These are phyloP conservation scores for Pampusana beccarii DNA, from an alignment of 2,113 vertebrate genomes.

Conservation along the genomic window DNA sequence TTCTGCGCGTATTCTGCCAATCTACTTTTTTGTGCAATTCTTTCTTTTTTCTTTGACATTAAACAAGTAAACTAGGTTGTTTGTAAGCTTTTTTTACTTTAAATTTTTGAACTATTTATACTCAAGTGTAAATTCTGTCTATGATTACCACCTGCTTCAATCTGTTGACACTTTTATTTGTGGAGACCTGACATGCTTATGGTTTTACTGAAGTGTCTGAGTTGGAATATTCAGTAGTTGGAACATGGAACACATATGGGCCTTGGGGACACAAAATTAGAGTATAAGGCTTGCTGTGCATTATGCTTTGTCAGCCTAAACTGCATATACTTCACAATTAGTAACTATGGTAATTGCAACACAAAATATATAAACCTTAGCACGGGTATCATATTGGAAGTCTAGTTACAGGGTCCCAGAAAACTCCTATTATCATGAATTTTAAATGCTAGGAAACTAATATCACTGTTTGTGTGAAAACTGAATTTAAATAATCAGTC, in stretches of 20 bases:
- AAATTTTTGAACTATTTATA: background rate
- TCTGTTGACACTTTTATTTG: background rate
- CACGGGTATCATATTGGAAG: background rate
- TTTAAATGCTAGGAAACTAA: background rate
- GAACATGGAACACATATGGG: background rate
- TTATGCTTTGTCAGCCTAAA: background rate
- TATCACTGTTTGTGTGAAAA: background rate
- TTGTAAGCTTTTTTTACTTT: background rate
- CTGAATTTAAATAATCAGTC: background rate
- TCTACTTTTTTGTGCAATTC: background rate
- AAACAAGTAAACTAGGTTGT: background rate
- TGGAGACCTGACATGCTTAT: background rate
- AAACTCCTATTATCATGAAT: background rate
- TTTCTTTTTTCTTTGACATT: background rate
- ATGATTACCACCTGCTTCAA: background rate
- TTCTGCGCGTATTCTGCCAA: background rate
- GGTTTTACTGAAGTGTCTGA: background rate
- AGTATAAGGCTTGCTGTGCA: background rate
- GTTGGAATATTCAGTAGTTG: background rate
- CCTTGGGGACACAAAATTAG: background rate
- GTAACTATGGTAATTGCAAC: background rate
- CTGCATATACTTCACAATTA: background rate
- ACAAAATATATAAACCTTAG: background rate
- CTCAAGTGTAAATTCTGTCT: background rate
- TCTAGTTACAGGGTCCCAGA: background rate